Base-by-base conservation (phyloP, 2,888 invertebrate genomes). In the Nomada goodeniana region DNA sequence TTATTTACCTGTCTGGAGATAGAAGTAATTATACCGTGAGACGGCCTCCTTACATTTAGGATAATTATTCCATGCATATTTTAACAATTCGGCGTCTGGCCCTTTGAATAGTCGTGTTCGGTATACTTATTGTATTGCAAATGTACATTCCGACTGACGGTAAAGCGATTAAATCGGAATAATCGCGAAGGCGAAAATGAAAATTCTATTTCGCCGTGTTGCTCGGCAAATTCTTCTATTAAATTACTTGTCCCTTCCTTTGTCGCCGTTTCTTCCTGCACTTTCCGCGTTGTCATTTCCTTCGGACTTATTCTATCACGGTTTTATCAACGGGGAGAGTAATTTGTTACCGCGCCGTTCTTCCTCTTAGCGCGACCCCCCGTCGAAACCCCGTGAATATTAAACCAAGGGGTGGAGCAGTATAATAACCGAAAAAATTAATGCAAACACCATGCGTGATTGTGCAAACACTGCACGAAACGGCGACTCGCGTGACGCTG, bases 21-120 rank as follows among this genome's bases (percentile, higher is more conserved):
- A 60, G 59, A 65, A 70, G 80, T 81, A 65, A 81, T 81, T 80
- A 73, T 65, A 80, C 73, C 53, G 69, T 11, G 80, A 72, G 80
- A 72, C 59, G 52, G 52, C 9, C 55, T 73, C 68, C 81, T 69
- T 73, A 53, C 80, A 59, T 80, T 81, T 74, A 59, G 80, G 47
- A 80, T 81, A 81, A 81, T 81, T 81, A 81, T 81, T 81, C 81
- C 81, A 81, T 81, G 81, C 81, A 81, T 81, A 82, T 82, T 74
- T 75, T 73, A 82, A 75, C 73, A 63, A 82, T 80, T 80, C 75
- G 42, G 20, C 42, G 75, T 71, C 81, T 71, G 81, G 61, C 23
- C 65, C 79, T 80, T 75, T 71, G 82, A 80, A 82, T 69, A 70
- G 50, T 68, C 69, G 23, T 57, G 57, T 11, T 11, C 69, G 47